These are phyloP conservation scores for Imbricaverruca yamaguchii DNA, from an alignment of 2,888 invertebrate genomes.

Conservation along the genomic window DNA sequence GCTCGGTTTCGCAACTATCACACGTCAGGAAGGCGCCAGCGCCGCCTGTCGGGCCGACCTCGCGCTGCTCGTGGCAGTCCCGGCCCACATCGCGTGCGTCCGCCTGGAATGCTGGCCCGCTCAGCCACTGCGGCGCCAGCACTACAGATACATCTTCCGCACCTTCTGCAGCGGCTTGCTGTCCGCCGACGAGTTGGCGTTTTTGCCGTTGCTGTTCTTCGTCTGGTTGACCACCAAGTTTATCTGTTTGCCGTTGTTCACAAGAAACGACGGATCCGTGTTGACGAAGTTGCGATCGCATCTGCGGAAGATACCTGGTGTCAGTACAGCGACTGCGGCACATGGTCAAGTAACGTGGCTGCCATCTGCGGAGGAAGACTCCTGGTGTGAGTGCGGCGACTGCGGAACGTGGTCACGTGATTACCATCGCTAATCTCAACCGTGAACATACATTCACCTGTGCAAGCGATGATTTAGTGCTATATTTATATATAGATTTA, in stretches of 20 bases:
- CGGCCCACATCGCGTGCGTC: not conserved
- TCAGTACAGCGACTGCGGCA: not conserved
- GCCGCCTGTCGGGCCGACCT: not conserved
- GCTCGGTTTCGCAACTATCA: slow-evolving; percentile 12
- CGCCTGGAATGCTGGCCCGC: not conserved
- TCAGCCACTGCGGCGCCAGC: not conserved
- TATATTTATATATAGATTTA: too few relatives aligned
- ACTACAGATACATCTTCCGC: slow-evolving; percentile 15
- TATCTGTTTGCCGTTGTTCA: slow-evolving; percentile 16
- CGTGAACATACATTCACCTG: too few relatives aligned
- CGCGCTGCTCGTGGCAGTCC: not conserved
- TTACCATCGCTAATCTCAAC: too few relatives aligned
- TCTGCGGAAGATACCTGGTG: not conserved
- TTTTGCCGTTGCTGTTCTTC: slow-evolving; percentile 16
- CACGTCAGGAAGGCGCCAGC: not conserved
- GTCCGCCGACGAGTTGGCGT: slow-evolving; percentile 8
- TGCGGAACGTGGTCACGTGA: too few relatives aligned
- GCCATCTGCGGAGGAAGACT: too few relatives aligned
- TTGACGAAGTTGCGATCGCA: not conserved
- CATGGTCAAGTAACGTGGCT: not conserved
- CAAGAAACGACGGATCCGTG: not conserved
- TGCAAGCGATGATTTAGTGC: too few relatives aligned
- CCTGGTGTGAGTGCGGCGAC: too few relatives aligned
- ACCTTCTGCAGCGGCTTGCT: slow-evolving; percentile 9
- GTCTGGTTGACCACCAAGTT: slow-evolving; percentile 11